Conservation (phyloP, 1,140 invertebrate species). For the Diploscapter pachys region DNA sequence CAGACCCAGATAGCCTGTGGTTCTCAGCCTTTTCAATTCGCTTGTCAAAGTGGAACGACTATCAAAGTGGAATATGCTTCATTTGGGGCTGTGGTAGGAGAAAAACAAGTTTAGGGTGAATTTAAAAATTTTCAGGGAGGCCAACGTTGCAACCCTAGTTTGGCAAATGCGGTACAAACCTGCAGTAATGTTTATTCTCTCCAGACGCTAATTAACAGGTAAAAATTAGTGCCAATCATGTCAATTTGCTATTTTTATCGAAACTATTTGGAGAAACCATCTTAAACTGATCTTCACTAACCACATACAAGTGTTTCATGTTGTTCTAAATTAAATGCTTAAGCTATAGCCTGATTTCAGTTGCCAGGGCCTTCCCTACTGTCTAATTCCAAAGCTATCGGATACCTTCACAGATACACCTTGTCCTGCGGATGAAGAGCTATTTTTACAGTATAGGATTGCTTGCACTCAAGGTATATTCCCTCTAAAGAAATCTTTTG, state of each 20-base stretch:
- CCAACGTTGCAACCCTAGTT: background rate
- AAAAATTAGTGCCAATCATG: background rate
- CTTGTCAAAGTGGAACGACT: slow-evolving; percentile 16
- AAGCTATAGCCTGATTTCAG: slow-evolving; percentile 3
- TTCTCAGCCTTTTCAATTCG: slow-evolving; percentile 16
- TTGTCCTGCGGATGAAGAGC: slow-evolving; percentile 3
- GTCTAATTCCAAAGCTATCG: slow-evolving; percentile 1
- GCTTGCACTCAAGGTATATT: slow-evolving; percentile 3
- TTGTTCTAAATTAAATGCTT: background rate
- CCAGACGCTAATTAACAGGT: slow-evolving; percentile 12
- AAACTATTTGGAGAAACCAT: background rate
- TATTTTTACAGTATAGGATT: slow-evolving; percentile 12
- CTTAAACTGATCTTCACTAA: too few relatives aligned
- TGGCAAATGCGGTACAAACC: background rate
- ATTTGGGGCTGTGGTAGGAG: slow-evolving; percentile 22
- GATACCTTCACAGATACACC: slow-evolving; percentile 5
- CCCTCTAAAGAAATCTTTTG: background rate
- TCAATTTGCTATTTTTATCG: background rate
- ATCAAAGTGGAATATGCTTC: slow-evolving; percentile 27
- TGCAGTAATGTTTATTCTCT: slow-evolving; percentile 7
- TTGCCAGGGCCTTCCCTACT: slow-evolving; percentile 6
- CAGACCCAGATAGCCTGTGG: slow-evolving; percentile 4
- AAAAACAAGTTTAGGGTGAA: background rate
- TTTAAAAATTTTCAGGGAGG: background rate
- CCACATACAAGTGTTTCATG: too few relatives aligned